phyloP scores from a whole-genome alignment of 2,888 invertebrate species.

The Torymus auratus region DNA sequence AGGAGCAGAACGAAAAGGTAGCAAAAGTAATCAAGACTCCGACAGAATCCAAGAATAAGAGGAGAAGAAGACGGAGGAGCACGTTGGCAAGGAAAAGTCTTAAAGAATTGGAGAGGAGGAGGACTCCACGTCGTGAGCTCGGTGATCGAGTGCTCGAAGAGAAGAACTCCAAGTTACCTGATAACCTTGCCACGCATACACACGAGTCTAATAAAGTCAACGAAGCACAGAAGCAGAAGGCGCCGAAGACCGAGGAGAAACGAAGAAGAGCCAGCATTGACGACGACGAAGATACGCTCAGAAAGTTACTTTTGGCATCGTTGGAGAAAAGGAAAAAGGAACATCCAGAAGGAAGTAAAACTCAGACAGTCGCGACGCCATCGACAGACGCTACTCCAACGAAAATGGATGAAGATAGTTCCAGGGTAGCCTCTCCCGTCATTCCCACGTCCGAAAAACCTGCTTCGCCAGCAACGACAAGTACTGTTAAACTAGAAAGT shows the following conservation, averaged over 20 bases:
- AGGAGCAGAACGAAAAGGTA: background rate
- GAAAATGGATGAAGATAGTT: no score
- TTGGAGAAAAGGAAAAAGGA: conserved; percentile 67
- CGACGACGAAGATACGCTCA: conserved; percentile 73
- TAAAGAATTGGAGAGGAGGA: background rate
- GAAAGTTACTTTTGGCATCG: conserved; percentile 71
- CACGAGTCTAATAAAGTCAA: background rate
- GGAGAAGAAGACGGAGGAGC: conserved; percentile 14
- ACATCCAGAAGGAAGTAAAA: background rate
- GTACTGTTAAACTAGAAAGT: background rate
- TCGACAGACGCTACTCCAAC: no score
- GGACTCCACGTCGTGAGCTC: background rate
- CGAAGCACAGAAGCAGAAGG: background rate
- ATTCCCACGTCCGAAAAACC: no score
- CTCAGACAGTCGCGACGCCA: conserved; percentile 6
- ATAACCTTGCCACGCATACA: background rate
- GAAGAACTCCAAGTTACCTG: background rate
- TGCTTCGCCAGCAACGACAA: no score
- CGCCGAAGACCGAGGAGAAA: conserved; percentile 16
- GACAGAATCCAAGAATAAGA: background rate
- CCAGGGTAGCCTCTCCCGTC: no score
- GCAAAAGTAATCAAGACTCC: background rate
- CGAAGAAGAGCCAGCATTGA: conserved; percentile 65
- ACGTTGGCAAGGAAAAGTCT: background rate
- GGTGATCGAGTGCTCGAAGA: background rate